Base-by-base conservation (phyloP, 2,113 vertebrate genomes). In the Miniopterus natalensis region DNA sequence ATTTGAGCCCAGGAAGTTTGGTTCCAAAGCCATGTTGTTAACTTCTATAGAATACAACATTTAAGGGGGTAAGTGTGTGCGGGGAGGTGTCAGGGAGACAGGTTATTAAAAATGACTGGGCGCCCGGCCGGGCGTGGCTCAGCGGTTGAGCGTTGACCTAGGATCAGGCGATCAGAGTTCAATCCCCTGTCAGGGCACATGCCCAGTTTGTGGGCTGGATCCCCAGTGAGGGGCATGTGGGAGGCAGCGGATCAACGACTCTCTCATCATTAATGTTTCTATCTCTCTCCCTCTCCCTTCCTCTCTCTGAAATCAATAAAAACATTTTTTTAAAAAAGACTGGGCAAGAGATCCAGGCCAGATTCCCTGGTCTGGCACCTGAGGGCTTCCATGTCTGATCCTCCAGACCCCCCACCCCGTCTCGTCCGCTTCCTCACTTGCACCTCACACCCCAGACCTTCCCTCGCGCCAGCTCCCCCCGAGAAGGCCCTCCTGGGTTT, bases 391-490 rank as follows among this genome's bases (percentile, higher is more conserved):
- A 0, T 80, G 23, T 66, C 20, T 7, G 59, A 20, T n/a, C 66
- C 57, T 45, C 15, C 0, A 0, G 73, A 20, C 45, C 27, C 11
- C n/a, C 27, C 20, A 15, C 15, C 45, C 49, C 63, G 2, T 4
- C 23, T 29, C 40, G 0, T 17, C 51, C 25, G 0, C 25, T 21
- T 2, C 20, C 73, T 45, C 21, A 1, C 25, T 9, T 3, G 15
- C 17, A 7, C 31, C 65, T n/a, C 2, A 3, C 0, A 0, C 23
- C 4, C 55, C 25, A 0, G 7, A 1, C 12, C 27, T 29, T 29
- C 83, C 42, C 31, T 77, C 25, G 6, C 0, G 0, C 40, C 4
- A 8, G 8, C 1, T 21, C 45, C 36, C 73, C 45, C 23, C 8
- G 0, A 5, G 18, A 13, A 5, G 1, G 29, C 6, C 21, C 10